Percentiles rank a stretch among this genome's conserved stretches.
Evolutionary conservation across 1,140 invertebrate species (phyloP).

Genomic region (Diorhabda elongata): DNA sequence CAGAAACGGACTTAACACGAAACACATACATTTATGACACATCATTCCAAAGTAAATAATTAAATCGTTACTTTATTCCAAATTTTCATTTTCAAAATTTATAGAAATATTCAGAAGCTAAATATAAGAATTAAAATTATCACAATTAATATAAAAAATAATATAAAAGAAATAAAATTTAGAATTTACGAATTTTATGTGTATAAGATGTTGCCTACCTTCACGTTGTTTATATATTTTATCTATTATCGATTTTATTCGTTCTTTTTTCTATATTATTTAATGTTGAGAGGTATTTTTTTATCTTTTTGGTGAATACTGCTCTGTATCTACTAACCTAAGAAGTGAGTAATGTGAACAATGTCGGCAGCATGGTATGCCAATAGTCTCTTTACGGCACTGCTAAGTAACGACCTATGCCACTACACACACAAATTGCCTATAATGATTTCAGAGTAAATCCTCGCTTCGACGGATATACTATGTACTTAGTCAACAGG

Average conservation of each 20-base stretch:
- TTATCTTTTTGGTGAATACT: background rate
- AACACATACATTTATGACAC: too few species aligned
- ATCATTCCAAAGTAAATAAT: too few species aligned
- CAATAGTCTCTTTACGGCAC: conserved; percentile 27
- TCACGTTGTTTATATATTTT: background rate
- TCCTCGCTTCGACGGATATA: conserved; percentile 1
- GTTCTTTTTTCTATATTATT: background rate
- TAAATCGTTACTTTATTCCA: too few species aligned
- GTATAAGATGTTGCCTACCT: background rate
- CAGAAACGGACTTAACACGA: background rate
- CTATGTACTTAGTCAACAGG: background rate
- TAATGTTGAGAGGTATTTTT: background rate
- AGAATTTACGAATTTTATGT: too few species aligned
- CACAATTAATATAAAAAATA: too few species aligned
- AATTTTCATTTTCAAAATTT: too few species aligned
- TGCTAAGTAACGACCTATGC: conserved; percentile 31
- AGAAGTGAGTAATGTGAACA: conserved; percentile 28
- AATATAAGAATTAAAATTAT: too few species aligned
- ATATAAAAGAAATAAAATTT: too few species aligned
- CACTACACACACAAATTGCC: conserved; percentile 36
- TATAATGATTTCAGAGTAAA: conserved; percentile 34
- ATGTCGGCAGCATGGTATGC: conserved; percentile 23
- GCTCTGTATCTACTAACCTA: background rate
- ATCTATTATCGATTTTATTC: background rate
- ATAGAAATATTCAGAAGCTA: too few species aligned